Evolutionary conservation across 1,140 invertebrate species (phyloP).

Genomic region (Amphibalanus amphitrite): DNA sequence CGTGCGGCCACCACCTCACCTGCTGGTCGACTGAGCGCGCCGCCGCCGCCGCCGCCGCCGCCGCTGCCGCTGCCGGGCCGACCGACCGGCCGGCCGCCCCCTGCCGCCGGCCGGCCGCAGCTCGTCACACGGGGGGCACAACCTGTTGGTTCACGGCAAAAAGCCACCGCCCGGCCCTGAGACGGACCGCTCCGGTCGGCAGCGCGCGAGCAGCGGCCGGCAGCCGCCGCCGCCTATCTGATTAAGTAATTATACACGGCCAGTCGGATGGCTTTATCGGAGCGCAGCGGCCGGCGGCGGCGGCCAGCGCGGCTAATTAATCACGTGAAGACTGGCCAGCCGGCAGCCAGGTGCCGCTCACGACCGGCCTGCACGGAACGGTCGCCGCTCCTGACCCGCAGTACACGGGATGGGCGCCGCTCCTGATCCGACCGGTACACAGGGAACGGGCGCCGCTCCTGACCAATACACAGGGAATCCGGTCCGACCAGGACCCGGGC

Average conservation of each 20-base stretch:
- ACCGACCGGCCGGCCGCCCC: no score
- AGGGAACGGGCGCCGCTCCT: no score
- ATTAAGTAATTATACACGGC: neutral
- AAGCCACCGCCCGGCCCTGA: neutral
- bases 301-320: neutral
- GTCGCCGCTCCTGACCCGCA: no score
- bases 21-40: neutral
- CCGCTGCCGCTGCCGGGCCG: no score
- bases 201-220: no score
- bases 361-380: no score
- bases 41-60: no score
- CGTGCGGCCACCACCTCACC: neutral
- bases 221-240: neutral
- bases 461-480: no score
- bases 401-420: no score
- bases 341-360: neutral
- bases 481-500: no score
- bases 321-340: neutral
- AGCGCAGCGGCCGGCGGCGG: no score
- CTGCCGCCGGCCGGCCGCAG: neutral
- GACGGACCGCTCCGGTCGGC: neutral
- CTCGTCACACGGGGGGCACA: neutral
- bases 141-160: neutral
- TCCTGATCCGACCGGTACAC: no score
- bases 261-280: neutral